A percentile compares a stretch with the other conserved stretches of the same genome.
phyloP scores from a whole-genome alignment of 2,113 vertebrate species.

The Hoplias malabaricus region DNA sequence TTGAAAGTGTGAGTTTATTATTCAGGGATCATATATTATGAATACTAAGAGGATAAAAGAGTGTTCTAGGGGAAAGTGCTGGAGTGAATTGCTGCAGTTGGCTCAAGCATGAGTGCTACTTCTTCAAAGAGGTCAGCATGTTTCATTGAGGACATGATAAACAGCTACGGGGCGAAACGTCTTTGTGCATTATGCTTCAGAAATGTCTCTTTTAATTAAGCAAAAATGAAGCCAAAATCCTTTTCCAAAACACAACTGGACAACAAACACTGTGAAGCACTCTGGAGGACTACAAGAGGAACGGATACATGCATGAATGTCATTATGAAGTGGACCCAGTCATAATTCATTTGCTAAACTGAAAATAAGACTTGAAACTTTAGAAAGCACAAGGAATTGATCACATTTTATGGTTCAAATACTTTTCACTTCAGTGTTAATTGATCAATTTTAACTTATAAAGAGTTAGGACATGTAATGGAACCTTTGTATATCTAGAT shows the following conservation, averaged over 20 bases:
- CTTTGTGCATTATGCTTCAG: neutral
- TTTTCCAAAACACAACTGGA: conserved; percentile 4
- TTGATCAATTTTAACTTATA: too few relatives aligned
- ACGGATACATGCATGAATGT: neutral
- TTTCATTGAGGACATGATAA: neutral
- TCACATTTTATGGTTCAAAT: too few relatives aligned
- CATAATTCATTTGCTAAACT: neutral
- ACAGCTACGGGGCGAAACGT: conserved; percentile 9
- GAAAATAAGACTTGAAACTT: neutral
- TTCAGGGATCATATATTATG: conserved; percentile 1
- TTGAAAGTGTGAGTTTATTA: neutral
- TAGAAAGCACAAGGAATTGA: too few relatives aligned
- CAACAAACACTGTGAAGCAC: neutral
- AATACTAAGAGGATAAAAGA: neutral
- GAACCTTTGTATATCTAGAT: too few relatives aligned
- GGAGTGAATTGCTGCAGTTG: neutral
- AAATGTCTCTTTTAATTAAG: conserved; percentile 16
- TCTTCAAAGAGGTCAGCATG: neutral
- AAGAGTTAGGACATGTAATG: too few relatives aligned
- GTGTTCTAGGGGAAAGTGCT: neutral
- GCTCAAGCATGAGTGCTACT: neutral
- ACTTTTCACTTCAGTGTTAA: too few relatives aligned
- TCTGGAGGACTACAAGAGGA: neutral
- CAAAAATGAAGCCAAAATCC: neutral
- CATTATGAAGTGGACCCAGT: neutral